These are phyloP conservation scores for Cantharis rustica DNA, from an alignment of 2,888 invertebrate species.

Conservation along the genomic window DNA sequence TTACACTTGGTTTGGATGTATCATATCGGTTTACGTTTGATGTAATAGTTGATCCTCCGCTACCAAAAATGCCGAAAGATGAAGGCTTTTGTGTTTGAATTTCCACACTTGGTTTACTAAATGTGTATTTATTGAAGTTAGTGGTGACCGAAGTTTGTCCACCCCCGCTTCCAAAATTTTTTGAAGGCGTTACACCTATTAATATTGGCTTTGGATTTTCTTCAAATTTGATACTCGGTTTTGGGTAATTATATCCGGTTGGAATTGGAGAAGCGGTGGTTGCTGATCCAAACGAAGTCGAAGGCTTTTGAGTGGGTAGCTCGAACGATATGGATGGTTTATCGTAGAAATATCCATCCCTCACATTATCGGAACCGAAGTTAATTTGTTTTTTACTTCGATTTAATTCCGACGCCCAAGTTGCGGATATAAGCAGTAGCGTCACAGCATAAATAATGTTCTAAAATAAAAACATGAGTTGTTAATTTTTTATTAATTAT, in stretches of 20 bases:
- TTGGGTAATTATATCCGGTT: neutral
- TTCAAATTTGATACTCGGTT: neutral
- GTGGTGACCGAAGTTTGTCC: no score
- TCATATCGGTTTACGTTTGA: neutral
- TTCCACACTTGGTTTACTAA: neutral
- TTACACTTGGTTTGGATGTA: no score
- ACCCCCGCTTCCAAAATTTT: no score
- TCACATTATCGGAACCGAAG: neutral
- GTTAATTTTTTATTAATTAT: no score
- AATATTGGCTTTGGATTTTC: neutral
- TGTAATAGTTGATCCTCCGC: neutral
- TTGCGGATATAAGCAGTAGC: neutral
- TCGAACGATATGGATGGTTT: neutral
- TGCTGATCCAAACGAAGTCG: neutral
- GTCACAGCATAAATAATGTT: neutral
- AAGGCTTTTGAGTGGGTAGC: neutral
- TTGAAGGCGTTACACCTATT: no score
- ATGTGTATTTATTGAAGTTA: no score
- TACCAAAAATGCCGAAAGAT: neutral
- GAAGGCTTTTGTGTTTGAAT: neutral
- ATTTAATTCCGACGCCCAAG: neutral
- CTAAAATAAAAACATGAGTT: neutral
- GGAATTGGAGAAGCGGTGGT: neutral
- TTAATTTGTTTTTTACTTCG: neutral
- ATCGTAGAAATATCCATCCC: neutral